phyloP scores from a whole-genome alignment of 2,113 vertebrate species.

The Pantherophis guttatus region DNA sequence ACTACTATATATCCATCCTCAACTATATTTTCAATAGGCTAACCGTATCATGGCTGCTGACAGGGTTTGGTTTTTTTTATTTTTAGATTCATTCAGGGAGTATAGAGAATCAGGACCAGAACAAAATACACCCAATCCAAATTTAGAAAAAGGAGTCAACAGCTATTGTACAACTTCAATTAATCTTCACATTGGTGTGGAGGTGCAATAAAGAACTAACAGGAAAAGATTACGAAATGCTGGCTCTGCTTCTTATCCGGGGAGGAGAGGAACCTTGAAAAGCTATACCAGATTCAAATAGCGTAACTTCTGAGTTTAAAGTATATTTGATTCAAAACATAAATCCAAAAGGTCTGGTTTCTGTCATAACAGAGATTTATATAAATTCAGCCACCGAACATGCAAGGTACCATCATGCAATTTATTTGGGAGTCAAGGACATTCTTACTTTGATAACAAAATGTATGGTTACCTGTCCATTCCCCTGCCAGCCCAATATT shows the following conservation, averaged over 20 bases:
- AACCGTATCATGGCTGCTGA: background rate
- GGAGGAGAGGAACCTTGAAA: background rate
- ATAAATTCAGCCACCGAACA: background rate
- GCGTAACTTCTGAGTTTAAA: background rate
- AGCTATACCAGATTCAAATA: background rate
- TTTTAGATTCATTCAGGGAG: background rate
- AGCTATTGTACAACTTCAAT: background rate
- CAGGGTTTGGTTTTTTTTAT: background rate
- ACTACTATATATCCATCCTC: background rate
- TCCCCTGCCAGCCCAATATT: background rate
- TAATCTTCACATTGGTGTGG: background rate
- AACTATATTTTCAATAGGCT: background rate
- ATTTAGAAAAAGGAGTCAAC: background rate
- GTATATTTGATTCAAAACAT: background rate
- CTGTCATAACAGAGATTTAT: background rate
- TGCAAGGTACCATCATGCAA: background rate
- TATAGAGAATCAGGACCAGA: background rate
- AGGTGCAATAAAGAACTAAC: background rate
- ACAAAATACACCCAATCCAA: background rate
- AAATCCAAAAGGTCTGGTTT: background rate
- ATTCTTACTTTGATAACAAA: background rate
- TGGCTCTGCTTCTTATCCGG: background rate
- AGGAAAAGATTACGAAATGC: background rate
- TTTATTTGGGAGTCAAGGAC: background rate
- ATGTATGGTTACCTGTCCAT: background rate